Conservation (phyloP, 2,113 vertebrate species). For the Gadus macrocephalus region DNA sequence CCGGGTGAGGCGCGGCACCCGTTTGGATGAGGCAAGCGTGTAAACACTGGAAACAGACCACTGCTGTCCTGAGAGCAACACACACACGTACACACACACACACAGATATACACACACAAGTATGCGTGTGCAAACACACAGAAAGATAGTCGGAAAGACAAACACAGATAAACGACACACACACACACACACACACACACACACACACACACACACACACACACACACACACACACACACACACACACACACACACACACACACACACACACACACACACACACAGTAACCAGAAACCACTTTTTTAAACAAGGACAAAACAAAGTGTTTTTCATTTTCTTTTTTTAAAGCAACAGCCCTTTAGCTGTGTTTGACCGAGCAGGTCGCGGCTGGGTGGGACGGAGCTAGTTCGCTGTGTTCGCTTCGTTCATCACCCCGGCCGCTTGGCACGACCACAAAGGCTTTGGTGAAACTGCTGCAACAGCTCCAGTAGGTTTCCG, state of each 20-base stretch:
- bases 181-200: neutral
- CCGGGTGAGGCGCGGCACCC: too few species aligned
- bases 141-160: neutral
- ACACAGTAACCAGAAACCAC: neutral
- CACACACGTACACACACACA: too few species aligned
- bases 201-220: neutral
- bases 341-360: neutral
- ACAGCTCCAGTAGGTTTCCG: too few species aligned
- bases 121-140: neutral
- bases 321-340: neutral
- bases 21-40: too few species aligned
- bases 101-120: neutral
- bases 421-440: slow-evolving; percentile 25
- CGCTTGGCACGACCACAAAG: slow-evolving; percentile 51
- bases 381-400: slow-evolving; percentile 28
- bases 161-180: neutral
- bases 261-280: neutral
- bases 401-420: slow-evolving; percentile 19
- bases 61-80: too few species aligned
- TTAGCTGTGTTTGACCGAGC: slow-evolving; percentile 21
- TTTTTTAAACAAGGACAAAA: neutral
- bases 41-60: too few species aligned
- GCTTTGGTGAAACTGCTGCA: neutral
- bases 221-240: neutral
- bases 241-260: neutral